A percentile compares a stretch with the other conserved stretches of the same genome.
phyloP scores from a whole-genome alignment of 2,113 vertebrate species.

The Daboia siamensis region DNA sequence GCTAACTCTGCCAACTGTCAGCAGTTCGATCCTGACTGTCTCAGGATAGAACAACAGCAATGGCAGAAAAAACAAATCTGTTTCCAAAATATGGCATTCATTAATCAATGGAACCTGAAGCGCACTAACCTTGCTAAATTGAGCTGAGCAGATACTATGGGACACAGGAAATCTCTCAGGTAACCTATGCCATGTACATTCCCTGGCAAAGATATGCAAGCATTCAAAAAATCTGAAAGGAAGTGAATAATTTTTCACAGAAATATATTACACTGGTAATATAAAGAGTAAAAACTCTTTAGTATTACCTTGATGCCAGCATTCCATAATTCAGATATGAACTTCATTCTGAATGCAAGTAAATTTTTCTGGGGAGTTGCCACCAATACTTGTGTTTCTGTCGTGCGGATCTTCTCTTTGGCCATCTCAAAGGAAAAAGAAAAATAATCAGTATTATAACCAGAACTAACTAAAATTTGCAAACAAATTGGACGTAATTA shows the following conservation, averaged over 20 bases:
- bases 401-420: slow-evolving; percentile 79
- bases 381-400: slow-evolving; percentile 92
- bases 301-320: slow-evolving; percentile 86
- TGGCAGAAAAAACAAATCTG: neutral
- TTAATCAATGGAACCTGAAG: neutral
- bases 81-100: neutral
- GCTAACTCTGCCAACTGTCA: neutral
- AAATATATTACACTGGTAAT: neutral
- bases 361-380: slow-evolving; percentile 90
- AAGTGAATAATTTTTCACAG: neutral
- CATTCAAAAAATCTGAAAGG: neutral
- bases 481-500: neutral
- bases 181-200: neutral
- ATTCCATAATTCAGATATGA: slow-evolving; percentile 85
- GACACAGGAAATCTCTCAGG: neutral
- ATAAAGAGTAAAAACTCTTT: neutral
- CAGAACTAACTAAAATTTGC: neutral
- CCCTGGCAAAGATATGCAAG: neutral
- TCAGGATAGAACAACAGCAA: neutral
- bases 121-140: neutral
- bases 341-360: slow-evolving; percentile 79
- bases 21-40: neutral
- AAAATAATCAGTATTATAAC: fast-evolving
- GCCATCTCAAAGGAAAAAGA: slow-evolving; percentile 55
- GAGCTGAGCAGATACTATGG: neutral